Conservation (phyloP, 2,888 invertebrate species). For the Temnothorax ravouxi region DNA sequence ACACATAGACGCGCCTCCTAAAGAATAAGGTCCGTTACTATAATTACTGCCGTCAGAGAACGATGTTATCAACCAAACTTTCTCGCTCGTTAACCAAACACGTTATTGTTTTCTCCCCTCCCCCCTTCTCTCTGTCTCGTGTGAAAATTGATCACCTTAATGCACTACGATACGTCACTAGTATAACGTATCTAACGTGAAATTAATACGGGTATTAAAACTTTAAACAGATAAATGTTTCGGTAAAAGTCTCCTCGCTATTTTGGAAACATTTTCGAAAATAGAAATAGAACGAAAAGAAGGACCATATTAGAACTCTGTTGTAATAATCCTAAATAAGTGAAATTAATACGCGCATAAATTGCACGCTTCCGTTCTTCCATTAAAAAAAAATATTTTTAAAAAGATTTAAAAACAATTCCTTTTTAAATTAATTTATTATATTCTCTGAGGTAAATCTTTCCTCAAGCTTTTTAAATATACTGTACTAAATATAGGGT, state of each 20-base stretch:
- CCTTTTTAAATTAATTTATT: neutral
- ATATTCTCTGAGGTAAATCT: neutral
- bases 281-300: too few relatives aligned
- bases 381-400: neutral
- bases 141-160: neutral
- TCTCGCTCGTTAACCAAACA: constrained; percentile 1
- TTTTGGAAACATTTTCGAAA: too few relatives aligned
- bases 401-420: neutral
- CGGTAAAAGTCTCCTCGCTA: too few relatives aligned
- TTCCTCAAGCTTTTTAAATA: neutral
- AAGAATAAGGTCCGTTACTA: neutral
- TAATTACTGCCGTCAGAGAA: neutral
- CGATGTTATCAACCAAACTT: constrained; percentile 4
- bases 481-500: neutral
- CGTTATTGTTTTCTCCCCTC: neutral
- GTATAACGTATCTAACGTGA: neutral
- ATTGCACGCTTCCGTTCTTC: neutral
- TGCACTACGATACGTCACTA: neutral
- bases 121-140: neutral
- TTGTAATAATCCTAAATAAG: too few relatives aligned
- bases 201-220: neutral
- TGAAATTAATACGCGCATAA: neutral
- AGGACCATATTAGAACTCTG: too few relatives aligned
- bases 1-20: neutral
- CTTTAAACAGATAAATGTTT: too few relatives aligned